Percentiles rank a stretch among this genome's conserved stretches.
Evolutionary conservation across 2,113 vertebrate species (phyloP).

Genomic region (Alaudala cheleensis): DNA sequence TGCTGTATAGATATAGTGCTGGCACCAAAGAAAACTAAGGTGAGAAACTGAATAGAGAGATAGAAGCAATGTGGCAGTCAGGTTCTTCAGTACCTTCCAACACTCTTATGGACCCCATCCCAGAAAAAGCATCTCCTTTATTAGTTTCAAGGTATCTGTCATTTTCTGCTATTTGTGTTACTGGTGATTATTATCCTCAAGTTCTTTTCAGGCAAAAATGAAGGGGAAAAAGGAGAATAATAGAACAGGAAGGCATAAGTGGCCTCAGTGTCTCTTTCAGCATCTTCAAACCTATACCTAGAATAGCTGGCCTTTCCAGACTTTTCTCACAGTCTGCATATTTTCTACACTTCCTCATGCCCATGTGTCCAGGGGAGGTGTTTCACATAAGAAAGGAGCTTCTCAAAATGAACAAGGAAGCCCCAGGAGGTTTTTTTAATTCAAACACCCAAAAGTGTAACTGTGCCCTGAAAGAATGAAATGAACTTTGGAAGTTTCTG

Average conservation of each 20-base stretch:
- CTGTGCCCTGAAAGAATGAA: neutral
- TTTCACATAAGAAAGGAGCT: neutral
- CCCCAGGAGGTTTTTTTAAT: constrained; percentile 25
- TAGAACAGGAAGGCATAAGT: neutral
- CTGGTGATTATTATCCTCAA: neutral
- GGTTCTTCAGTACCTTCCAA: neutral
- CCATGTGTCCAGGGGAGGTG: neutral
- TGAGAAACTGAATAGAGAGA: neutral
- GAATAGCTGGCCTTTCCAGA: neutral
- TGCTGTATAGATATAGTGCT: neutral
- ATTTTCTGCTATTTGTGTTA: neutral
- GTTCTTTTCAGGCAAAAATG: neutral
- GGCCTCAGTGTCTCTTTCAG: neutral
- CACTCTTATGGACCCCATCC: neutral
- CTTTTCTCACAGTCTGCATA: neutral
- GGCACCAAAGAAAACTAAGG: neutral
- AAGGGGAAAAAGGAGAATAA: neutral
- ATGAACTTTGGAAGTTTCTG: neutral
- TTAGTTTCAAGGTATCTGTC: neutral
- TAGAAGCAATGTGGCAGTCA: neutral
- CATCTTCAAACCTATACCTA: neutral
- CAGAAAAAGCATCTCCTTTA: neutral
- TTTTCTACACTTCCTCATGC: neutral
- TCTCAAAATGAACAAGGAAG: constrained; percentile 21
- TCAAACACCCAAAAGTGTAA: constrained; percentile 20